Evolutionary conservation across 2,113 vertebrate species (phyloP).

Genomic region (Austrofundulus limnaeus): DNA sequence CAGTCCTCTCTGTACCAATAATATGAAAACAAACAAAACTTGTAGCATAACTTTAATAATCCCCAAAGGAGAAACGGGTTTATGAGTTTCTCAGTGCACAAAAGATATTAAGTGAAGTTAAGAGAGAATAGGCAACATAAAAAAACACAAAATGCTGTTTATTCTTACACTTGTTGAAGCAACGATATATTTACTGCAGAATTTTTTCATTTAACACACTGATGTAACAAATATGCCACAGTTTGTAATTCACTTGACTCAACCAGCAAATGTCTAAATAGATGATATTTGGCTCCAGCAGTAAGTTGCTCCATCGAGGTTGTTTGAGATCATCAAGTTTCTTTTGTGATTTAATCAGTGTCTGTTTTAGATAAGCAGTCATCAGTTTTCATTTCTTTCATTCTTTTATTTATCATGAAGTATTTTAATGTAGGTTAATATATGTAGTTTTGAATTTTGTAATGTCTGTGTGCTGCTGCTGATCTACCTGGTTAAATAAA

Average conservation of each 20-base stretch:
- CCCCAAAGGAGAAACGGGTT: neutral
- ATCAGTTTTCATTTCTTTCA: neutral
- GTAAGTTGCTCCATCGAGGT: neutral
- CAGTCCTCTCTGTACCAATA: conserved; percentile 3
- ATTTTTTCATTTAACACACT: no score
- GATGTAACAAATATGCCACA: neutral
- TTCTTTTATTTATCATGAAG: no score
- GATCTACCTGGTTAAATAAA: no score
- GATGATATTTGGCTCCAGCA: neutral
- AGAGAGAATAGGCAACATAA: neutral
- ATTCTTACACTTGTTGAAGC: no score
- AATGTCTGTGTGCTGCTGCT: no score
- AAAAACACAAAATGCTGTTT: neutral
- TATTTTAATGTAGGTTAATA: no score
- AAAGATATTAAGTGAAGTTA: neutral
- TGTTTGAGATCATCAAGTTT: neutral
- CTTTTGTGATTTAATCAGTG: neutral
- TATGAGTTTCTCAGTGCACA: neutral
- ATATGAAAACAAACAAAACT: conserved; percentile 19
- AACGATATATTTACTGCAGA: neutral
- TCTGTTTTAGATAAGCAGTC: neutral
- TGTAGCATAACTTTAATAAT: neutral
- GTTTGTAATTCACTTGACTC: neutral
- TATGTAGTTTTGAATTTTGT: no score
- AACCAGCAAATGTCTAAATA: neutral